Conservation (phyloP, 2,797 vertebrate species). For the Liasis olivaceus region DNA sequence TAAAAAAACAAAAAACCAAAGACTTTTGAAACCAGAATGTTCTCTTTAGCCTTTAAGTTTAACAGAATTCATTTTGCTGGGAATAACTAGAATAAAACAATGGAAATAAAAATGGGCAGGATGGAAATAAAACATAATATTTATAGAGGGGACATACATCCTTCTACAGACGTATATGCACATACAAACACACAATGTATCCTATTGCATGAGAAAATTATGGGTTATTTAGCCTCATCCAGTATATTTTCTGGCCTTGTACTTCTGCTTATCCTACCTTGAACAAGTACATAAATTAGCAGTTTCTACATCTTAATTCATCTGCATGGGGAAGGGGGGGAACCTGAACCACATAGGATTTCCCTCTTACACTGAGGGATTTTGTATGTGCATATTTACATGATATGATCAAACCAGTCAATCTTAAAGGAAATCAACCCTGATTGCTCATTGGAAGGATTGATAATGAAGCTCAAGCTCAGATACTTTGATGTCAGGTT, state of each 20-base stretch:
- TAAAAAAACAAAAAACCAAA: conserved; percentile 45
- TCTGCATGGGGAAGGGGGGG: too few relatives aligned
- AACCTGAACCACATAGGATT: not conserved
- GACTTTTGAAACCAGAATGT: conserved; percentile 39
- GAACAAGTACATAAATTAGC: not conserved
- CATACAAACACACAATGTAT: too few relatives aligned
- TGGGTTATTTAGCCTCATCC: not conserved
- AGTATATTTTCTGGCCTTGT: not conserved
- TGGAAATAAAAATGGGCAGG: not conserved
- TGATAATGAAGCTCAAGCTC: too few relatives aligned
- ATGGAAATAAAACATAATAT: not conserved
- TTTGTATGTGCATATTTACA: not conserved
- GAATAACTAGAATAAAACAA: not conserved
- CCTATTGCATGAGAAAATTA: not conserved
- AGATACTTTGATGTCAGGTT: too few relatives aligned
- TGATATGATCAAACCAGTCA: not conserved
- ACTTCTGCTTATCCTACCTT: not conserved
- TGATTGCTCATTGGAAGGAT: too few relatives aligned
- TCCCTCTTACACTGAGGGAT: not conserved
- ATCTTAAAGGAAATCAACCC: too few relatives aligned
- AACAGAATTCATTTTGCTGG: conserved; percentile 40
- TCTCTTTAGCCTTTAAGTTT: conserved; percentile 40
- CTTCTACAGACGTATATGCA: not conserved
- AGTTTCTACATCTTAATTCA: not conserved
- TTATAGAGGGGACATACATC: not conserved